Percentiles rank a stretch among this genome's conserved stretches.
phyloP scores from a whole-genome alignment of 2,797 vertebrate species.

The Serranus cabrilla region DNA sequence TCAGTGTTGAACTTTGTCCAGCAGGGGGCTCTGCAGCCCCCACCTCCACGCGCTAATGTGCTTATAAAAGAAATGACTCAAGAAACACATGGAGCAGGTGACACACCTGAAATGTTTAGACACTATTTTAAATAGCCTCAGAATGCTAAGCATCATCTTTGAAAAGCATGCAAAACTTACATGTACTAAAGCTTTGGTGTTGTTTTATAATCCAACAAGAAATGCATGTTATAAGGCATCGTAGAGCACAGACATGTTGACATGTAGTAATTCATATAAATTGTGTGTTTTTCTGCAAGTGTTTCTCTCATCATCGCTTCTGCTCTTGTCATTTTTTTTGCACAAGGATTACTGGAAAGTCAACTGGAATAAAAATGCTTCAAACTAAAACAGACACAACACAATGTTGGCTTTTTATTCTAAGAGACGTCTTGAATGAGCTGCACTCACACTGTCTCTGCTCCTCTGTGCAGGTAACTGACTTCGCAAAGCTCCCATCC shows the following conservation, averaged over 20 bases:
- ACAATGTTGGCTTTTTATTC: not conserved
- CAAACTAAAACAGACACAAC: not conserved
- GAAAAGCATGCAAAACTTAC: not conserved
- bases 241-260: too few relatives aligned
- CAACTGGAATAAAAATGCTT: not conserved
- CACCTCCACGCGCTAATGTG: too few relatives aligned
- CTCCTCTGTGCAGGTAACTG: conserved; percentile 46
- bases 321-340: not conserved
- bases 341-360: not conserved
- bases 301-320: too few relatives aligned
- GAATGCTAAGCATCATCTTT: not conserved
- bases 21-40: not conserved
- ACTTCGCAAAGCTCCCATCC: conserved; percentile 44
- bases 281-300: not conserved
- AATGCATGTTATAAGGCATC: not conserved
- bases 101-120: not conserved
- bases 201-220: not conserved
- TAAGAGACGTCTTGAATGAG: not conserved
- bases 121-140: not conserved
- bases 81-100: conserved; percentile 21
- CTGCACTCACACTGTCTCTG: not conserved
- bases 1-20: not conserved
- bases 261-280: not conserved
- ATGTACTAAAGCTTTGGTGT: not conserved
- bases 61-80: conserved; percentile 14